phyloP scores from a whole-genome alignment of 2,113 vertebrate species.

The Panurus biarmicus region DNA sequence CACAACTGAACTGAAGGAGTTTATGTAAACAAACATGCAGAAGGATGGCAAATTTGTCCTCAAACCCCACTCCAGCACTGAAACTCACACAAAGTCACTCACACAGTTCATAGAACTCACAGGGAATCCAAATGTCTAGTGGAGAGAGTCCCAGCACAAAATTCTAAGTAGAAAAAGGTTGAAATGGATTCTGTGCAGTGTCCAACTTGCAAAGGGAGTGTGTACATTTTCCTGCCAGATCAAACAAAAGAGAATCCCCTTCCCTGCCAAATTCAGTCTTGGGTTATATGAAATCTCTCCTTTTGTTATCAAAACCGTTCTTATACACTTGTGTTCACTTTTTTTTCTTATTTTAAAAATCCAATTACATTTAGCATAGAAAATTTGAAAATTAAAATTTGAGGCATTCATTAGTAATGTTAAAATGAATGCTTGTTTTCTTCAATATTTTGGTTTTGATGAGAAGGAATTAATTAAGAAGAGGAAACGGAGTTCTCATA shows the following conservation, averaged over 20 bases:
- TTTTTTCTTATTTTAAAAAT: background rate
- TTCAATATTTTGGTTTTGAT: background rate
- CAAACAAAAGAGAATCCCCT: background rate
- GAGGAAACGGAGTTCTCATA: background rate
- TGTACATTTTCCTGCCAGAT: background rate
- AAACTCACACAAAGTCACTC: background rate
- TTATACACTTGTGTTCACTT: background rate
- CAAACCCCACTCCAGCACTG: background rate
- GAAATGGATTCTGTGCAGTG: background rate
- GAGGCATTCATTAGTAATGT: background rate
- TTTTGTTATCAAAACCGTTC: background rate
- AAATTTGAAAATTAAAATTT: background rate
- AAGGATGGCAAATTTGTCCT: background rate
- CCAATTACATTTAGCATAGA: background rate
- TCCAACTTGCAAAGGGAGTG: background rate
- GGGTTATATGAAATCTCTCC: background rate
- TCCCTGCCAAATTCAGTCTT: background rate
- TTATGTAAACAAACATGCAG: background rate
- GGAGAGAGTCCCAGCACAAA: background rate
- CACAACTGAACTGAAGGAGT: background rate
- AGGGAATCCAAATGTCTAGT: background rate
- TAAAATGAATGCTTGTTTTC: background rate
- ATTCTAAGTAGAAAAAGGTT: background rate
- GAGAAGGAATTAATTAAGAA: background rate
- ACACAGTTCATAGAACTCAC: background rate